Percentiles rank a stretch among this genome's conserved stretches.
Evolutionary conservation across 2,797 vertebrate genomes (phyloP).

Genomic region (Pipistrellus nathusii): DNA sequence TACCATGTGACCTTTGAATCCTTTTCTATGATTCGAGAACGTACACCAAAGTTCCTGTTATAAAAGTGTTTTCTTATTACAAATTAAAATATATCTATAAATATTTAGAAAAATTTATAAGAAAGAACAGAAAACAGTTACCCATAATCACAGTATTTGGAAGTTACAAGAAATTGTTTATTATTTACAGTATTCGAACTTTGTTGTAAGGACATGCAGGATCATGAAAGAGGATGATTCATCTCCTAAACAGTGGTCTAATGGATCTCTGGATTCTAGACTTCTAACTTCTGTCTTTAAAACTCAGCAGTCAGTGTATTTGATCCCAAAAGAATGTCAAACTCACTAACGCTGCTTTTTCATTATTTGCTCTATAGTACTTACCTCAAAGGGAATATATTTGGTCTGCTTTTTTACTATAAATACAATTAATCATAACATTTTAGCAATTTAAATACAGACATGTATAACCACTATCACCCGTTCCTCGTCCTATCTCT

Average conservation of each 20-base stretch:
- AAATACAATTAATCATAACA: not conserved
- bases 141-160: not conserved
- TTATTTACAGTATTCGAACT: not conserved
- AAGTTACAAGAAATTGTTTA: not conserved
- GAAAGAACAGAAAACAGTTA: not conserved
- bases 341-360: not conserved
- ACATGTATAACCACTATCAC: not conserved
- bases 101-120: not conserved
- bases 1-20: conserved; percentile 53
- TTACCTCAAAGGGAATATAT: not conserved
- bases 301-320: not conserved
- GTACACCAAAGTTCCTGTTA: not conserved
- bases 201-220: not conserved
- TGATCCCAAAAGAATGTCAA: not conserved
- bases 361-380: not conserved
- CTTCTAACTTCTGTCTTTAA: not conserved
- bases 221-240: not conserved
- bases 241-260: accelerated
- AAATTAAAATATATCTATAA: not conserved
- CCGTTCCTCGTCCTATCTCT: not conserved
- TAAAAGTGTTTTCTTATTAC: not conserved
- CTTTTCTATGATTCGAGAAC: not conserved
- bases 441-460: not conserved
- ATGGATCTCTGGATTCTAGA: not conserved
- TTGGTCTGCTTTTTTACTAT: not conserved